These are phyloP conservation scores for Oasisia sp. DNA, from an alignment of 2,888 invertebrate species.

Conservation along the genomic window DNA sequence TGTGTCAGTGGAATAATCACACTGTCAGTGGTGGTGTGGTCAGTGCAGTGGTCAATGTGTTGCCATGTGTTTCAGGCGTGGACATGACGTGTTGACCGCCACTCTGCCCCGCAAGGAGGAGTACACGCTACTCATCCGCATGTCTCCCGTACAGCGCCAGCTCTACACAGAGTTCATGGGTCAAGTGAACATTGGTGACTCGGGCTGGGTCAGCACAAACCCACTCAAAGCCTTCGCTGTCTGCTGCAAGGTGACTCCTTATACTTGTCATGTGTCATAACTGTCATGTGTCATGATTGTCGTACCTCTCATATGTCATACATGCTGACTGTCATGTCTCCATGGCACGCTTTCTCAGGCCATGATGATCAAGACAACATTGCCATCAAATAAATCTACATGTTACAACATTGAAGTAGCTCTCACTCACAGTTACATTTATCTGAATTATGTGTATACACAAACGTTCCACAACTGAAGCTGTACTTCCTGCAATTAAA, in stretches of 20 bases:
- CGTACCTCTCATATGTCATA: no score
- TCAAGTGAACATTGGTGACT: slow-evolving; percentile 68
- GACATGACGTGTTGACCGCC: slow-evolving; percentile 91
- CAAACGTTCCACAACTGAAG: no score
- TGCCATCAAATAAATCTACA: neutral
- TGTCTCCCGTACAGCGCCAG: slow-evolving; percentile 90
- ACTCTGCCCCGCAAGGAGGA: slow-evolving; percentile 94
- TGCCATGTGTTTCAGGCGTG: slow-evolving; percentile 72
- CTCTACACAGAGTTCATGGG: slow-evolving; percentile 91
- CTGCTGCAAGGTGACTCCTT: slow-evolving; percentile 84
- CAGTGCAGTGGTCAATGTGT: neutral
- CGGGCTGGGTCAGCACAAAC: slow-evolving; percentile 48
- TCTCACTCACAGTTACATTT: neutral
- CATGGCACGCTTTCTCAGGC: no score
- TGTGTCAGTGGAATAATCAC: neutral
- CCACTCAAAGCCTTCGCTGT: slow-evolving; percentile 98
- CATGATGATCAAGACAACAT: neutral
- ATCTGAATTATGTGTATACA: neutral
- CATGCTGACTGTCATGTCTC: no score
- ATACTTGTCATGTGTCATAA: no score
- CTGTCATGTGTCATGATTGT: no score
- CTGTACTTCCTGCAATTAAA: no score
- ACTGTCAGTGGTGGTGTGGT: neutral
- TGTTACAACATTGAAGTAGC: neutral
- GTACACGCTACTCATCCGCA: slow-evolving; percentile 87